Evolutionary conservation across 2,888 invertebrate species (phyloP).

Genomic region (Schizaphis graminum): DNA sequence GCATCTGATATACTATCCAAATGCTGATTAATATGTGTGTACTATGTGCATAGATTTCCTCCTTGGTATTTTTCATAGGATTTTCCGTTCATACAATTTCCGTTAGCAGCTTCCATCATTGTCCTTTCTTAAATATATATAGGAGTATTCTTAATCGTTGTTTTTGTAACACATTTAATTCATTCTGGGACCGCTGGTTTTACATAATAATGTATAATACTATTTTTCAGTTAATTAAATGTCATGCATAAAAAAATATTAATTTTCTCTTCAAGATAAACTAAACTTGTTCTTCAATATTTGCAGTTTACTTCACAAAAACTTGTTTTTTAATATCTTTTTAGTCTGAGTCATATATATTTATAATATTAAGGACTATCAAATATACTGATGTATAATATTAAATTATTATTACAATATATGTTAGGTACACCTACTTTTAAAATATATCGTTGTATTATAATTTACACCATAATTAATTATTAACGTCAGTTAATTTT

Average conservation of each 20-base stretch:
- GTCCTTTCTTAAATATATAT: background rate
- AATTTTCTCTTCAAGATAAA: background rate
- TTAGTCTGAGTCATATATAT: slow-evolving; percentile 16
- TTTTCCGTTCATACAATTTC: background rate
- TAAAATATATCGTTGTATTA: background rate
- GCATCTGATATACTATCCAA: background rate
- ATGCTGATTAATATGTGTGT: background rate
- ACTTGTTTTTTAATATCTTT: slow-evolving; percentile 45
- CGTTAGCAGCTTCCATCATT: background rate
- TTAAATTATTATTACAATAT: background rate
- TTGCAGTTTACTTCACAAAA: slow-evolving; percentile 1
- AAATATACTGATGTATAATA: background rate
- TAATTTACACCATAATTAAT: background rate
- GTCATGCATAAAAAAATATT: slow-evolving; percentile 1
- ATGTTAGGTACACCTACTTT: background rate
- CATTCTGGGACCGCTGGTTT: background rate
- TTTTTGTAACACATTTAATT: background rate
- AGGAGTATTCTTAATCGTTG: background rate
- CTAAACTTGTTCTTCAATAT: slow-evolving; percentile 17
- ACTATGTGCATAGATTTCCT: background rate
- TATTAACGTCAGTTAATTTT: background rate
- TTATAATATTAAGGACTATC: background rate
- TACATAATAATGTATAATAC: background rate
- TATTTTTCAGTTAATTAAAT: slow-evolving; percentile 7
- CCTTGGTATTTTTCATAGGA: background rate